Conservation (phyloP, 2,888 invertebrate genomes). For the Ptychoptera albimana region DNA sequence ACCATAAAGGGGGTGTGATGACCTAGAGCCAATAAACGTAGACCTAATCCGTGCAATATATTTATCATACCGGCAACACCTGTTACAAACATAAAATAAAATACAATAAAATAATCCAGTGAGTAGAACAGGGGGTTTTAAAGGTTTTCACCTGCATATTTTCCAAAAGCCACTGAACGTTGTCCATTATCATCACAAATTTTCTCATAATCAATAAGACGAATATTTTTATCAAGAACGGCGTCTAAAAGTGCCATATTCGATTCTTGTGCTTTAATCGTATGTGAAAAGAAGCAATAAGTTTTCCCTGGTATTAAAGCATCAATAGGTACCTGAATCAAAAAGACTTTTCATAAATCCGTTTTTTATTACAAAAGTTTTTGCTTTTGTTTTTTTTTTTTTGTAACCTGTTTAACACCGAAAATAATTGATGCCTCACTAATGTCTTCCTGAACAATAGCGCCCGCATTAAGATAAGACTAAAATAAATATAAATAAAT, state of each 20-base stretch:
- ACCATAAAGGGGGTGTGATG: constrained; percentile 99
- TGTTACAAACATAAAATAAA: too few species aligned
- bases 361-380: constrained; percentile 7
- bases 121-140: not conserved
- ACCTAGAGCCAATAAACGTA: constrained; percentile 83
- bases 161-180: constrained; percentile 94
- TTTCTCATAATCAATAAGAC: constrained; percentile 94
- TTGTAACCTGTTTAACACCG: constrained; percentile 78
- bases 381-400: too few species aligned
- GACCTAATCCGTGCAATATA: constrained; percentile 91
- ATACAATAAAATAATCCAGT: too few species aligned
- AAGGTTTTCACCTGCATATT: constrained; percentile 55
- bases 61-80: constrained; percentile 96
- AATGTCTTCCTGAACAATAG: constrained; percentile 88
- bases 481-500: constrained; percentile 25
- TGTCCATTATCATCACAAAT: constrained; percentile 79
- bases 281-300: constrained; percentile 98
- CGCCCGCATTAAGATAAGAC: constrained; percentile 86
- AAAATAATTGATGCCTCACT: constrained; percentile 92
- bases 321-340: constrained; percentile 74
- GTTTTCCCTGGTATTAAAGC: constrained; percentile 90
- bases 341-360: constrained; percentile 46
- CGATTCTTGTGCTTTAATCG: constrained; percentile 96
- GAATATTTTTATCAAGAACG: constrained; percentile 88
- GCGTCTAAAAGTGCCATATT: constrained; percentile 97